A percentile compares a stretch with the other conserved stretches of the same genome.
Conservation (phyloP, 2,888 invertebrate genomes). For the Nephrotoma guestfalica region DNA sequence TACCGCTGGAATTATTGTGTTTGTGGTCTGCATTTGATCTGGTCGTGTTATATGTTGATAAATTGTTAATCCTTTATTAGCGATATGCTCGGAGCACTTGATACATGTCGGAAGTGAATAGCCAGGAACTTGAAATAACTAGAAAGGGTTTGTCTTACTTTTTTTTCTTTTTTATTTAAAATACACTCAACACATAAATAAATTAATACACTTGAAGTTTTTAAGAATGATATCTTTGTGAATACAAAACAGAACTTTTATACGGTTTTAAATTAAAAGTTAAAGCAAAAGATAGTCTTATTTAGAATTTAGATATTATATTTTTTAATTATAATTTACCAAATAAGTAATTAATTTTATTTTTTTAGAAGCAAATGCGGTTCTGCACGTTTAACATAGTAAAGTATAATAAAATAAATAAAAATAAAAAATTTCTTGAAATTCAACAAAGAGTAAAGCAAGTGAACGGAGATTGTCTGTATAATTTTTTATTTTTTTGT, state of each 20-base stretch:
- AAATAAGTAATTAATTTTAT: background rate
- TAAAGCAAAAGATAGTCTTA: background rate
- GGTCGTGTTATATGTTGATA: constrained; percentile 21
- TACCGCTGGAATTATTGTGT: constrained; percentile 11
- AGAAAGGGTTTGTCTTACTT: constrained; percentile 5
- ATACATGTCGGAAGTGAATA: constrained; percentile 33
- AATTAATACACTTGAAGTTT: background rate
- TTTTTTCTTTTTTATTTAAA: background rate
- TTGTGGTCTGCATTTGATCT: constrained; percentile 18
- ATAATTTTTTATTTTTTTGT: background rate
- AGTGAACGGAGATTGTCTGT: background rate
- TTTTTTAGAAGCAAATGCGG: background rate
- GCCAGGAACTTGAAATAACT: constrained; percentile 31
- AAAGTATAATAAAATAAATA: background rate
- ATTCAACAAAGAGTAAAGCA: background rate
- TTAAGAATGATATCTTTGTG: no score
- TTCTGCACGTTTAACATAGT: background rate
- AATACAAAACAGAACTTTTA: background rate
- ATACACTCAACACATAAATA: background rate
- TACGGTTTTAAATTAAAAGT: background rate
- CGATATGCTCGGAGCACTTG: constrained; percentile 32
- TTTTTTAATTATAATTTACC: background rate
- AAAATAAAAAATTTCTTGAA: background rate
- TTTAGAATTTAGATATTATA: background rate
- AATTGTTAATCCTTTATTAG: constrained; percentile 25